Evolutionary conservation across 2,888 invertebrate genomes (phyloP).

Genomic region (Parapristionchus giblindavisi): DNA sequence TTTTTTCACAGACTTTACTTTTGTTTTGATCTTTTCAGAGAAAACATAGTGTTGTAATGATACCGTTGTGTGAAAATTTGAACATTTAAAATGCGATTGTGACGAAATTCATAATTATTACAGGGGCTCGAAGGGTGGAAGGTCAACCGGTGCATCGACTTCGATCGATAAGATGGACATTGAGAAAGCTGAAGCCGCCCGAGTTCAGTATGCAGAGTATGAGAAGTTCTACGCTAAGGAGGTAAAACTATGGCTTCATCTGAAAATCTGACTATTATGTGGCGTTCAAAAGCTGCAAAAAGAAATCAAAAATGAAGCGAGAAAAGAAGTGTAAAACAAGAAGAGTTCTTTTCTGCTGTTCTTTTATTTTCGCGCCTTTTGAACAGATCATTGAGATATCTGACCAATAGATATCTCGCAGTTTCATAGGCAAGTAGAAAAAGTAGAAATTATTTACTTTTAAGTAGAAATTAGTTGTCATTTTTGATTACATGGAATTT

Average conservation of each 20-base stretch:
- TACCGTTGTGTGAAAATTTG: no score
- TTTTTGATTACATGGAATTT: no score
- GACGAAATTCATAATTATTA: no score
- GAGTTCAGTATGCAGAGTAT: constrained; percentile 66
- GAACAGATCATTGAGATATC: not conserved
- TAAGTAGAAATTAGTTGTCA: no score
- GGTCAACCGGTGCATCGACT: constrained; percentile 11
- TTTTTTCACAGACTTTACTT: not conserved
- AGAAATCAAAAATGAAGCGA: no score
- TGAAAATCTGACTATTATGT: not conserved
- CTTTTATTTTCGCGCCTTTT: not conserved
- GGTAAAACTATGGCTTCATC: no score
- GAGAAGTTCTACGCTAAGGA: constrained; percentile 67
- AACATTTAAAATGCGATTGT: no score
- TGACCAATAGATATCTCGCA: not conserved
- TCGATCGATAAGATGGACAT: constrained; percentile 53
- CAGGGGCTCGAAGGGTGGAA: constrained; percentile 36
- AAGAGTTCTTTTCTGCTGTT: no score
- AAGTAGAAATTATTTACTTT: no score
- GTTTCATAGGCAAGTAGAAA: no score
- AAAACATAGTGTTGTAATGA: not conserved
- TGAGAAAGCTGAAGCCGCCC: constrained; percentile 58
- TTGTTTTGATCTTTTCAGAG: not conserved
- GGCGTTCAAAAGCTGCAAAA: no score
- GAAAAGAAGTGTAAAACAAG: no score